Evolutionary conservation across 2,888 invertebrate genomes (phyloP).

Genomic region (Neocrepidodera transversa): DNA sequence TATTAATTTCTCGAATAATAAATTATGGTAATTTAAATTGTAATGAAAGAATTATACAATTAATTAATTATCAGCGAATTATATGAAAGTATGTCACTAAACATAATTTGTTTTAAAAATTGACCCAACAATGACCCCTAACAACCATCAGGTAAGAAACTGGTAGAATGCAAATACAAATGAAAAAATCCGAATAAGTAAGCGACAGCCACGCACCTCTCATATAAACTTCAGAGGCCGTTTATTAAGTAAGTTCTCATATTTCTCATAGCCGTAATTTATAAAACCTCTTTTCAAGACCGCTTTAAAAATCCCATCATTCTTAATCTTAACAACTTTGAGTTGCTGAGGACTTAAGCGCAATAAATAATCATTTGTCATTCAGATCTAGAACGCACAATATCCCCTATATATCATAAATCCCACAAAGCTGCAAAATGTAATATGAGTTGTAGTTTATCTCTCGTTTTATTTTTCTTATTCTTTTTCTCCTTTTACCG

Average conservation of each 20-base stretch:
- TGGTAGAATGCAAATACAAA: constrained; percentile 17
- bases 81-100: too few species aligned
- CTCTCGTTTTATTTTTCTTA: too few species aligned
- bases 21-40: too few species aligned
- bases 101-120: too few species aligned
- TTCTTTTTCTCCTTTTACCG: constrained; percentile 45
- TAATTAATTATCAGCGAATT: too few species aligned
- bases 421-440: constrained; percentile 58
- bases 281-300: constrained; percentile 28
- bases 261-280: constrained; percentile 31
- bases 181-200: constrained; percentile 11
- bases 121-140: constrained; percentile 22
- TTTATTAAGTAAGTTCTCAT: constrained; percentile 37
- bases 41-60: too few species aligned
- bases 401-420: constrained; percentile 54
- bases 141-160: constrained; percentile 11
- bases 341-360: constrained; percentile 46
- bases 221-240: constrained; percentile 14
- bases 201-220: constrained; percentile 12
- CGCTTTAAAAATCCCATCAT: constrained; percentile 37
- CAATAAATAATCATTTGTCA: constrained; percentile 55
- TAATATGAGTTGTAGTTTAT: constrained; percentile 57
- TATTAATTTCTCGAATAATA: too few species aligned
- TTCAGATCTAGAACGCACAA: constrained; percentile 53
- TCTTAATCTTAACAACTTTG: constrained; percentile 41